These are phyloP conservation scores for Blera fallax DNA, from an alignment of 2,888 invertebrate genomes.

Conservation along the genomic window DNA sequence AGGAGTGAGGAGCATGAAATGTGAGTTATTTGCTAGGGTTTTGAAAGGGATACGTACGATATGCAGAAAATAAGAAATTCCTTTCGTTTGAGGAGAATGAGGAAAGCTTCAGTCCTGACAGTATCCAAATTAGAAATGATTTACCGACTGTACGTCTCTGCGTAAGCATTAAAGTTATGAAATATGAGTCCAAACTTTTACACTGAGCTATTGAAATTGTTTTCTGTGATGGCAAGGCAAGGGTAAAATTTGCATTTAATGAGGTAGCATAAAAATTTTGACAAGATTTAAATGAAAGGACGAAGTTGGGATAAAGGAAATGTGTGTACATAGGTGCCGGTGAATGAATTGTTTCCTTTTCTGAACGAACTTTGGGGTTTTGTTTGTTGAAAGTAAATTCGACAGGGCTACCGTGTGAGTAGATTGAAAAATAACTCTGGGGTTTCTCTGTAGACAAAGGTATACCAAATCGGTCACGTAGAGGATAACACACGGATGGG, in stretches of 20 bases:
- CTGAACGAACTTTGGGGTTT: background rate
- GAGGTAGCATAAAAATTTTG: background rate
- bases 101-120: constrained; percentile 17
- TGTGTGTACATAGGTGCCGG: background rate
- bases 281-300: background rate
- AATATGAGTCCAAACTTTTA: constrained; percentile 46
- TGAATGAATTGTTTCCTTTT: background rate
- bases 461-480: background rate
- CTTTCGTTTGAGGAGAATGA: background rate
- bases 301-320: too few species aligned
- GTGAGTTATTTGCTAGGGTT: constrained; percentile 4
- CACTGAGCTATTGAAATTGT: constrained; percentile 30
- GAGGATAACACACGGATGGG: too few species aligned
- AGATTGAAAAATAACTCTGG: background rate
- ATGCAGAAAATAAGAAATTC: background rate
- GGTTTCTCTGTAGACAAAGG: background rate
- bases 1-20: background rate
- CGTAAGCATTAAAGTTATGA: constrained; percentile 28
- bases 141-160: constrained; percentile 18
- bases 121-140: constrained; percentile 48
- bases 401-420: background rate
- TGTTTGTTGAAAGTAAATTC: background rate
- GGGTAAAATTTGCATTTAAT: constrained; percentile 32
- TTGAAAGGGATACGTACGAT: background rate
- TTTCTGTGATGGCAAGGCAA: background rate